A percentile compares a stretch with the other conserved stretches of the same genome.
Evolutionary conservation across 2,113 vertebrate genomes (phyloP).

Genomic region (Mungos mungo): DNA sequence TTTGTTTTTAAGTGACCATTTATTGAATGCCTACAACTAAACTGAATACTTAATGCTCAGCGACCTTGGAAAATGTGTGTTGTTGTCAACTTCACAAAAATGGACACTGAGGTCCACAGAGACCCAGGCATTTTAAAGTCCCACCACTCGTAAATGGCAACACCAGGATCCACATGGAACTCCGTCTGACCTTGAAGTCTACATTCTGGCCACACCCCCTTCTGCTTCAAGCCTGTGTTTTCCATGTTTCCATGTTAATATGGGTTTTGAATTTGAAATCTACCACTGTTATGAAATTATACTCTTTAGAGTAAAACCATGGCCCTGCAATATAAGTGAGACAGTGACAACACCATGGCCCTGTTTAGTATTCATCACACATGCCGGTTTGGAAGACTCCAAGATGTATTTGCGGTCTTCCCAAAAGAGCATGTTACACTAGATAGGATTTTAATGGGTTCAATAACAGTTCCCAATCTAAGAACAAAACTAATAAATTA

Average conservation of each 20-base stretch:
- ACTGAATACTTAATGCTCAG: not conserved
- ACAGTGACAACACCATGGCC: not conserved
- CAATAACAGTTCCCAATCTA: not conserved
- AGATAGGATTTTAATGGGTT: not conserved
- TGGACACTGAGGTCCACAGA: not conserved
- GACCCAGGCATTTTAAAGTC: not conserved
- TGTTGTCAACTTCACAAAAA: not conserved
- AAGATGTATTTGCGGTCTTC: not conserved
- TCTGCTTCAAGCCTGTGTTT: not conserved
- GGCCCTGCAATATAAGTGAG: not conserved
- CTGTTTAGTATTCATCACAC: not conserved
- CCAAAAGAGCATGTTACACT: not conserved
- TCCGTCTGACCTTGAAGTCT: not conserved
- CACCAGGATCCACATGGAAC: not conserved
- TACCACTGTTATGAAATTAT: not conserved
- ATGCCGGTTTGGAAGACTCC: not conserved
- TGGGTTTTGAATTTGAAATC: constrained; percentile 7
- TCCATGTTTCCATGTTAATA: not conserved
- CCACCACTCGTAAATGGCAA: not conserved
- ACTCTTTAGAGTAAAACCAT: constrained; percentile 32
- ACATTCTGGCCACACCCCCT: not conserved
- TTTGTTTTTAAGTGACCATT: not conserved
- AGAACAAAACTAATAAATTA: constrained; percentile 8
- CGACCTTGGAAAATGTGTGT: not conserved
- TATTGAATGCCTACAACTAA: not conserved